phyloP scores from a whole-genome alignment of 2,888 invertebrate species.

The Athalia cordata region DNA sequence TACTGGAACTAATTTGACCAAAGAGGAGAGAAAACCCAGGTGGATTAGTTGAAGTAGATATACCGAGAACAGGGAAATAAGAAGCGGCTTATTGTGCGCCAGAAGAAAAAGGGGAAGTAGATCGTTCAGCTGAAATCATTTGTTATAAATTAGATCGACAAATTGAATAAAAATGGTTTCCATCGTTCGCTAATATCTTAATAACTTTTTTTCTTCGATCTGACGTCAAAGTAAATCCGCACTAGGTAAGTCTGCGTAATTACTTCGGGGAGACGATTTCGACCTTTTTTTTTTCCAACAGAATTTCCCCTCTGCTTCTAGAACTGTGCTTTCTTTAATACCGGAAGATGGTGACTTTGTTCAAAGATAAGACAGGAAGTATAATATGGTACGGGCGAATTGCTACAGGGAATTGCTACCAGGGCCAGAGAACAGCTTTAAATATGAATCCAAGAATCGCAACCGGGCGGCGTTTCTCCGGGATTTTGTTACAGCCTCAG shows the following conservation, averaged over 20 bases:
- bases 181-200: conserved; percentile 28
- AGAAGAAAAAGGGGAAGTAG: not conserved
- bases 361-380: conserved; percentile 26
- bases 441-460: conserved; percentile 28
- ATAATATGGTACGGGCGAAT: conserved; percentile 29
- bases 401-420: conserved; percentile 34
- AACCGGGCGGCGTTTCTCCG: not conserved
- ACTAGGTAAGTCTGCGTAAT: conserved; percentile 24
- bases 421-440: conserved; percentile 40
- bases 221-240: not conserved
- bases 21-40: not conserved
- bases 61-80: not conserved
- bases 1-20: not conserved
- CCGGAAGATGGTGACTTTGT: conserved; percentile 39
- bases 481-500: conserved; percentile 11
- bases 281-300: conserved; percentile 2
- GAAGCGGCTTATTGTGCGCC: not conserved
- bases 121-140: not conserved
- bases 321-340: conserved; percentile 10
- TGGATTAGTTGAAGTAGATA: not conserved
- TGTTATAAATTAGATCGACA: conserved; percentile 3
- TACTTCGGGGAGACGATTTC: conserved; percentile 28
- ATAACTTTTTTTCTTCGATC: not conserved
- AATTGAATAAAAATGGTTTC: conserved; percentile 4
- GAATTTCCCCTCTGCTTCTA: conserved; percentile 19